Evolutionary conservation across 2,113 vertebrate genomes (phyloP).

Genomic region (Aythya baeri): DNA sequence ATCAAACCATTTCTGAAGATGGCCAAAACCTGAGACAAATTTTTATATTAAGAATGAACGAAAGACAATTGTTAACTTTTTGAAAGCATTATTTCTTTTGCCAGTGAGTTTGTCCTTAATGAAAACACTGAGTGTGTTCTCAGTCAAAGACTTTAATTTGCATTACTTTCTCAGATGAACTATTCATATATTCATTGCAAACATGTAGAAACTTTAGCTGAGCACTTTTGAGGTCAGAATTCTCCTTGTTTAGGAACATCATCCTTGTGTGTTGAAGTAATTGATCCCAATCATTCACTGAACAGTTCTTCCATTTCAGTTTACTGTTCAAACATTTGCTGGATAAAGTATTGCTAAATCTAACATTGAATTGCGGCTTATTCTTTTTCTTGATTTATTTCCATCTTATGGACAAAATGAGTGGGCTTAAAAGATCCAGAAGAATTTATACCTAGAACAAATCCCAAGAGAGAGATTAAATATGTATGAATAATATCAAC

Average conservation of each 20-base stretch:
- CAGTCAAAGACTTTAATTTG: not conserved
- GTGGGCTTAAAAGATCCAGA: not conserved
- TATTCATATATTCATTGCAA: not conserved
- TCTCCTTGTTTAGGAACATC: not conserved
- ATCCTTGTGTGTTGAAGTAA: not conserved
- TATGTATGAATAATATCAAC: not conserved
- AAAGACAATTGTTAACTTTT: not conserved
- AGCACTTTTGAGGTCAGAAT: not conserved
- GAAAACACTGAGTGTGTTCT: not conserved
- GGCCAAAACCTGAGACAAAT: not conserved
- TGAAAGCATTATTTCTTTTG: not conserved
- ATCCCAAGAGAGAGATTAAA: not conserved
- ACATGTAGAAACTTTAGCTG: not conserved
- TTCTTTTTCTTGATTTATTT: not conserved
- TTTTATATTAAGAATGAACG: not conserved
- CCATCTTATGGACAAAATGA: not conserved
- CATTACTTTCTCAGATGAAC: not conserved
- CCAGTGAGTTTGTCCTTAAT: not conserved
- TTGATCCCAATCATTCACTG: not conserved
- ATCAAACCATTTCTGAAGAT: not conserved
- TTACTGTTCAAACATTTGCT: not conserved
- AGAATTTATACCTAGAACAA: not conserved
- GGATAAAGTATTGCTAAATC: not conserved
- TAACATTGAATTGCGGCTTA: not conserved
- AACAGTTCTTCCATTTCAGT: not conserved